Evolutionary conservation across 92 coral and sea anemone genomes (phyloP), one percentile per base, ranked within the genome.

Genomic region (Phenganax marumi): DNA sequence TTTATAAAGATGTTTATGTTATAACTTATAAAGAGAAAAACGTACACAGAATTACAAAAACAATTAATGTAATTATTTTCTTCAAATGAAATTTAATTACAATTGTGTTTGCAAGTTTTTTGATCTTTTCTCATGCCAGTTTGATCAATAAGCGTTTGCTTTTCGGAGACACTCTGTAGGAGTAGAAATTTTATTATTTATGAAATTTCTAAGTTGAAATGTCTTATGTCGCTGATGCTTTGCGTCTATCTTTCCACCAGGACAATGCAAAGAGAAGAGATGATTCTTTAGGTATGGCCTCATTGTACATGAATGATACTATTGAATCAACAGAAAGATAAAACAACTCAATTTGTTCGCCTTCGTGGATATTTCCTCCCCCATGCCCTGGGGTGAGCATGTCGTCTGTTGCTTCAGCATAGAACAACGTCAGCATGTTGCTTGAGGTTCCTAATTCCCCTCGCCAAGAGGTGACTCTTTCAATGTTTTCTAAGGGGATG

Each of bases 231-330:
- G 0, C 16, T 49, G 22, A 21, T 43, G 57, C 51, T 52, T 58
- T 61, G 8, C 49, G 43, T 78, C 26, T 63, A 72, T 78, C 73
- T 63, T 7, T 50, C 83, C 83, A 96, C 99, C 99, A 96, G 90
- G 91, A 88, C n/a, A 96, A 89, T 39, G 97, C 99, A 96, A 96
- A 96, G 81, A 96, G 72, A 9, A 96, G 90, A 39, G 93, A 97
- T 8, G 86, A 60, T 5, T 97, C 93, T 81, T 91, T 96, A 21
- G 87, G 86, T 66, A 88, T 91, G 6, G 89, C 77, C 47, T 85
- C 90, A 61, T 96, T 91, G 78, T 92, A 92, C 81, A 96, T 52
- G 85, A 96, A 96, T 47, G 89, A 92, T 50, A 81, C 77, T 54
- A 90, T 91, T 63, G 91, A 88, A 23, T 84, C 91, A 50, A 92